phyloP scores from a whole-genome alignment of 2,888 invertebrate species.

The Agrochola circellaris region DNA sequence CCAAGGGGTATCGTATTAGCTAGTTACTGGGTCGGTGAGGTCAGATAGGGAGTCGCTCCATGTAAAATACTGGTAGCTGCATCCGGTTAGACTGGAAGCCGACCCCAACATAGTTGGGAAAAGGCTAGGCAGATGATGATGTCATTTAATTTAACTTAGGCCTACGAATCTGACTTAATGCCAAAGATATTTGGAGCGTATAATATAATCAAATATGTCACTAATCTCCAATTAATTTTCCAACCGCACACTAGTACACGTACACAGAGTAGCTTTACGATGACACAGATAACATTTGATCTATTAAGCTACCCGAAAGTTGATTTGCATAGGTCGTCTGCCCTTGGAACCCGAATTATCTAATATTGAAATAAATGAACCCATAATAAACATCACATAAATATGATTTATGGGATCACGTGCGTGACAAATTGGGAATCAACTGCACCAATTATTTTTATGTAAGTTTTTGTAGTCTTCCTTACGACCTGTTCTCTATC shows the following conservation, averaged over 20 bases:
- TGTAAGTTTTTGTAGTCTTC: constrained; percentile 61
- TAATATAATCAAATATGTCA: constrained; percentile 36
- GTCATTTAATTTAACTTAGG: constrained; percentile 20
- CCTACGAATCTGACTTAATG: constrained; percentile 19
- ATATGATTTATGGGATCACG: constrained; percentile 60
- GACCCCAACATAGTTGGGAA: too few species aligned
- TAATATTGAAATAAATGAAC: constrained; percentile 60
- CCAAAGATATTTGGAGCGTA: constrained; percentile 27
- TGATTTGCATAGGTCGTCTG: constrained; percentile 59
- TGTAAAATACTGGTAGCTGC: too few species aligned
- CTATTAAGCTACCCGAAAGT: constrained; percentile 56
- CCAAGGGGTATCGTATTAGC: too few species aligned
- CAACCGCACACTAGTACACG: constrained; percentile 40
- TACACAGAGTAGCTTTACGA: constrained; percentile 45
- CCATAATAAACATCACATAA: constrained; percentile 57
- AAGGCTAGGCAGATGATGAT: too few species aligned
- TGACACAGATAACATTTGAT: constrained; percentile 60
- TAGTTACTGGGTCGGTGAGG: too few species aligned
- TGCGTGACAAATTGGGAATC: constrained; percentile 65
- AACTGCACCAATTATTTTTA: constrained; percentile 65
- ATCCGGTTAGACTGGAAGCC: too few species aligned
- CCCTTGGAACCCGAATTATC: constrained; percentile 52
- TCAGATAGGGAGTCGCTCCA: too few species aligned
- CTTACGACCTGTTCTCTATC: constrained; percentile 55
- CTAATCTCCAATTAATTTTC: constrained; percentile 64